phyloP scores from a whole-genome alignment of 2,113 vertebrate species.

The Xenotilapia caudafasciata region DNA sequence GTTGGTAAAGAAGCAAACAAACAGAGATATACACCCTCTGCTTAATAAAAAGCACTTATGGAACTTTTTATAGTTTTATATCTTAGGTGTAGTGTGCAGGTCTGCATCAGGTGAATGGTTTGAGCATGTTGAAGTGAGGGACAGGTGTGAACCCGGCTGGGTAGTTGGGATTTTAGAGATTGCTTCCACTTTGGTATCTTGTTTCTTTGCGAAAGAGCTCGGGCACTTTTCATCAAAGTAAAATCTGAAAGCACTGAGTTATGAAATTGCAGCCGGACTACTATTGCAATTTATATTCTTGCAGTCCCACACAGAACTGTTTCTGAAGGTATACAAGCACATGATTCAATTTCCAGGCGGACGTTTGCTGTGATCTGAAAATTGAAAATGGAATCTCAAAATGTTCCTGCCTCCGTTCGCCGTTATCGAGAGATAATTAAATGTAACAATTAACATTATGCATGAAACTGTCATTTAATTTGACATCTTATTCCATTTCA shows the following conservation, averaged over 20 bases:
- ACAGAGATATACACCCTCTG: neutral
- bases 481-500: neutral
- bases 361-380: neutral
- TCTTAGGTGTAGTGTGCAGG: neutral
- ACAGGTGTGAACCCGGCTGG: slow-evolving; percentile 1
- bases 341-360: neutral
- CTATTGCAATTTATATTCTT: slow-evolving; percentile 8
- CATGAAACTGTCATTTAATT: neutral
- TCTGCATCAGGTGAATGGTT: neutral
- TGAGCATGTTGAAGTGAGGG: neutral
- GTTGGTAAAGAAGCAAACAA: neutral
- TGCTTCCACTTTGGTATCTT: neutral
- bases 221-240: neutral
- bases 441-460: neutral
- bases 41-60: neutral
- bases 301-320: neutral
- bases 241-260: neutral
- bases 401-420: neutral
- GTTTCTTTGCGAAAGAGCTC: neutral
- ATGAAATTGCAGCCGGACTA: neutral
- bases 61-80: neutral
- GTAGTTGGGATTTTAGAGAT: neutral
- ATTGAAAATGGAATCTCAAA: neutral
- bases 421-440: neutral
- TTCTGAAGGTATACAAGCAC: neutral